Conservation (phyloP, 2,888 invertebrate genomes). For the Andrena bicolor region DNA sequence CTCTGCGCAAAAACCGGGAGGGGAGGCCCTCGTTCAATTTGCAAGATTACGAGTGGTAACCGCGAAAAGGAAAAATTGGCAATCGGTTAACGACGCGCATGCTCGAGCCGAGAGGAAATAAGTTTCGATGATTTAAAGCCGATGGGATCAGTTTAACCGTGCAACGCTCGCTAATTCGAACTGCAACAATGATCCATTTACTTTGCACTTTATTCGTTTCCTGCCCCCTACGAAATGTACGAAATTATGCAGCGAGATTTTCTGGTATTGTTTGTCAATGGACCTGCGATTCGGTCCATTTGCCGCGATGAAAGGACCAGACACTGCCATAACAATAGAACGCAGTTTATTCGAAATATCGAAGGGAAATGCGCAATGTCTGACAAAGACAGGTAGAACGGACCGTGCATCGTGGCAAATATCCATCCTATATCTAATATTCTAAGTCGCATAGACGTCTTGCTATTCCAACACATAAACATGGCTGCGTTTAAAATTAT, state of each 20-base stretch:
- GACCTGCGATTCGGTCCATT: not conserved
- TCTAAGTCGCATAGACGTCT: not conserved
- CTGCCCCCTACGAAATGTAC: not conserved
- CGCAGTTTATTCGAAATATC: not conserved
- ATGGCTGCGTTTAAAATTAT: conserved; percentile 45
- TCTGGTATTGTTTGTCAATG: not conserved
- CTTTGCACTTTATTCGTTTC: not conserved
- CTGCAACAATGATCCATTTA: not conserved
- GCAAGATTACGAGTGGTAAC: conserved; percentile 15
- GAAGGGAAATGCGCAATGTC: not conserved
- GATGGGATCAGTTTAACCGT: not conserved
- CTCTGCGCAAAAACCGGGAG: conserved; percentile 24
- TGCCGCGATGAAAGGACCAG: not conserved
- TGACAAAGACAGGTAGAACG: not conserved
- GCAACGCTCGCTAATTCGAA: not conserved
- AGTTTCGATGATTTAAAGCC: not conserved
- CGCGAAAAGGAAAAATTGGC: conserved; percentile 30
- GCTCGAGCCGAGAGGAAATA: conserved; percentile 13
- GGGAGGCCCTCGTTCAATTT: conserved; percentile 26
- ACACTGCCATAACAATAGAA: not conserved
- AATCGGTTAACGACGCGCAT: conserved; percentile 12
- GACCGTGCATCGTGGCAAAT: not conserved
- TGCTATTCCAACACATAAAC: conserved; percentile 31
- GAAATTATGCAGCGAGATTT: not conserved
- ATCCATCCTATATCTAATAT: not conserved